Conservation (phyloP, 2,797 vertebrate genomes). For the Oophaga sylvatica region DNA sequence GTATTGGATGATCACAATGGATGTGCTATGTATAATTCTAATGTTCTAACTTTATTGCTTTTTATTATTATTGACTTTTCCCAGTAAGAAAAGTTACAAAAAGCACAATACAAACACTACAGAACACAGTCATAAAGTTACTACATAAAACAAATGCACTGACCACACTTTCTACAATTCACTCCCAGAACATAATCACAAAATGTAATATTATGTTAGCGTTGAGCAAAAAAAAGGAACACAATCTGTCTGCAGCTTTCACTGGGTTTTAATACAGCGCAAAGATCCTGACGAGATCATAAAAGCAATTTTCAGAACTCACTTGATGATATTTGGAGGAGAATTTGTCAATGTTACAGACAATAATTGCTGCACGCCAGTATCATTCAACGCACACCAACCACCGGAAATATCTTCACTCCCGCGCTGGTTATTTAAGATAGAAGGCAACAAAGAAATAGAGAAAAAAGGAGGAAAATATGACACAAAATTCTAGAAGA, state of each 20-base stretch:
- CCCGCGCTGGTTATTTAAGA: conserved; percentile 31
- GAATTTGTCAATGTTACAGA: conserved; percentile 56
- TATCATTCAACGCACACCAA: conserved; percentile 25
- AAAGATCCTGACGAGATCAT: conserved; percentile 54
- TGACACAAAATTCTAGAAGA: not conserved
- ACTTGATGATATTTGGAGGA: conserved; percentile 52
- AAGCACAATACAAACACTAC: not conserved
- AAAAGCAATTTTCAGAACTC: conserved; percentile 51
- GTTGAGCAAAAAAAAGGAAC: conserved; percentile 33
- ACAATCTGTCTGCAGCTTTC: conserved; percentile 42
- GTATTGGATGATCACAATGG: too few species aligned
- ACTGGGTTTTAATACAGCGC: conserved; percentile 42
- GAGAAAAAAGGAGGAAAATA: not conserved
- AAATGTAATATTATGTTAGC: conserved; percentile 52
- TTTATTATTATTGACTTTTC: not conserved
- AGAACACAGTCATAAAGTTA: not conserved
- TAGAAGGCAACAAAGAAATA: conserved; percentile 1
- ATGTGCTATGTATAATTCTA: too few species aligned
- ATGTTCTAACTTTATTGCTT: not conserved
- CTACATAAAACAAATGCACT: conserved; percentile 35
- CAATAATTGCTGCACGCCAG: conserved; percentile 40
- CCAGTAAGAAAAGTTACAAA: not conserved
- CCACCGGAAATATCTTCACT: conserved; percentile 34
- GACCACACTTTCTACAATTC: conserved; percentile 14
- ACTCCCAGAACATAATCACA: conserved; percentile 48